Evolutionary conservation across 2,888 invertebrate species (phyloP).

Genomic region (Andrena dorsata): DNA sequence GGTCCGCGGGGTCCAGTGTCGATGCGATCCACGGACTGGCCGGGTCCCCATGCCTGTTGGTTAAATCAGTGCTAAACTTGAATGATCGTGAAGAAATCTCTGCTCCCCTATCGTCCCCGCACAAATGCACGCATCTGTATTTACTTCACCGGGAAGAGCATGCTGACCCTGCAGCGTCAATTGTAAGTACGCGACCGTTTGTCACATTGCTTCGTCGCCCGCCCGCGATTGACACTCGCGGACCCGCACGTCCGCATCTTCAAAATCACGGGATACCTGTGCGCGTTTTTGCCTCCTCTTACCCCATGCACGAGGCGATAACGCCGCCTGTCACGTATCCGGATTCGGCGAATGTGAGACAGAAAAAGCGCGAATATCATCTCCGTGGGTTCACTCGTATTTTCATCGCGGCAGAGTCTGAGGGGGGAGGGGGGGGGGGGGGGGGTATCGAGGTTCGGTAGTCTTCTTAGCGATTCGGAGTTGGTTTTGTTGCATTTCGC

Average conservation of each 20-base stretch:
- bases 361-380: not conserved
- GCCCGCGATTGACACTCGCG: slow-evolving; percentile 34
- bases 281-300: slow-evolving; percentile 5
- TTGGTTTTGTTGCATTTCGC: not conserved
- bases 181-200: slow-evolving; percentile 63
- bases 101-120: slow-evolving; percentile 48
- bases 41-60: slow-evolving; percentile 22
- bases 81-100: slow-evolving; percentile 53
- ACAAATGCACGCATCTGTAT: slow-evolving; percentile 69
- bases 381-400: not conserved
- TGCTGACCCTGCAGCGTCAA: slow-evolving; percentile 72
- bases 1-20: slow-evolving; percentile 31
- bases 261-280: slow-evolving; percentile 12
- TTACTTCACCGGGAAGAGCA: slow-evolving; percentile 52
- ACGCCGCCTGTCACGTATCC: slow-evolving; percentile 12
- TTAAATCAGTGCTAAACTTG: slow-evolving; percentile 52
- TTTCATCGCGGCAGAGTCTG: not conserved
- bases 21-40: slow-evolving; percentile 17
- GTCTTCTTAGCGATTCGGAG: not conserved
- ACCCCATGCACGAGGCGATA: not conserved
- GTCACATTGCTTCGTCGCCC: slow-evolving; percentile 4
- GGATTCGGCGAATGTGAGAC: slow-evolving; percentile 24
- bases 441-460: not conserved
- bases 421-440: not conserved
- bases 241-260: not conserved